Evolutionary conservation across 2,797 vertebrate species (phyloP), one percentile per base, ranked within the genome.

Genomic region (Eulemur rubriventer): DNA sequence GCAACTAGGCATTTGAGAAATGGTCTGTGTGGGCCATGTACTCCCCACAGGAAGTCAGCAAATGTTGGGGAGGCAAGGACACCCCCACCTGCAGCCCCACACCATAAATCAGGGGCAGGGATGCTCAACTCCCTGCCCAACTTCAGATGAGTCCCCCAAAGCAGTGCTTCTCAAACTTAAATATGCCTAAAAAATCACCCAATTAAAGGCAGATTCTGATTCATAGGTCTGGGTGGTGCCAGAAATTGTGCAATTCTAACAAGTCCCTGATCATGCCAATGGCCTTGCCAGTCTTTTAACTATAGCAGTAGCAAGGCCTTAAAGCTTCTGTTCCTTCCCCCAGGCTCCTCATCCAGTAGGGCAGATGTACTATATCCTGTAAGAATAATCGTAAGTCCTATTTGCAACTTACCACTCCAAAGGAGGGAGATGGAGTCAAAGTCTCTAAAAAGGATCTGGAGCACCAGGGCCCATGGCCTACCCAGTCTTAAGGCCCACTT

Each of bases 201-300:
- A 7, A 55, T 38, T 26, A 24, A 82, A 28, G 3, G 35, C 7
- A 55, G 6, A 43, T 20, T 24, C 52, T 24, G 48, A 69, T 2
- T 33, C 65, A 18, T 0, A 20, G 72, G 20, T 38, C 16, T 12
- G 16, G 0, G 50, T 10, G 26, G 20, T 28, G 28, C 6, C 82
- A 22, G 65, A 41, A 17, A 16, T 0, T 7, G 16, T 10, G 0
- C 3, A 22, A 0, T 7, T 55, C 41, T 72, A 59, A 20, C 7
- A 41, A 52, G 48, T 20, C 17, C 5, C 30, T 1, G 35, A 10
- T 4, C 1, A 1, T 0, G 9, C 20, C 12, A 9, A 22, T 33
- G 46, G 48, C 43, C 75, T 57, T 63, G 55, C 43, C 33, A 2
- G 46, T 35, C 76, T 87, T 28, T 20, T 30, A 72, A n/a, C 11